Evolutionary conservation across 2,888 invertebrate genomes (phyloP).

Genomic region (Phengaris alcon): DNA sequence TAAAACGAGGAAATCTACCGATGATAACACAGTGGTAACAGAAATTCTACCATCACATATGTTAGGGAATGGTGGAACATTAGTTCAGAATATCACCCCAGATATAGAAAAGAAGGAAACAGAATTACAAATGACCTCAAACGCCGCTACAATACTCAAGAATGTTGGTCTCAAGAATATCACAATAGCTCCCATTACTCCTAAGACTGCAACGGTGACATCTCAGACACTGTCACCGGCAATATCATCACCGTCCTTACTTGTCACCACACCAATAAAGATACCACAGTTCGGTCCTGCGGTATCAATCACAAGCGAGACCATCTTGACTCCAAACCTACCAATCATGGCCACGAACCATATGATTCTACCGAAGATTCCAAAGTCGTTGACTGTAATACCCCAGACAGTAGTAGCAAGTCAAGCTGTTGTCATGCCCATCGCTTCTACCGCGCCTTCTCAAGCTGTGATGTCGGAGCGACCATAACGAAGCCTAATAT

Average conservation of each 20-base stretch:
- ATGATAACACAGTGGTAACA: conserved; percentile 56
- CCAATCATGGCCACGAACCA: conserved; percentile 53
- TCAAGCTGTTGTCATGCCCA: conserved; percentile 40
- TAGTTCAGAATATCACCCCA: conserved; percentile 52
- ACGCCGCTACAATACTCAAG: conserved; percentile 69
- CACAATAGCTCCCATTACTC: conserved; percentile 70
- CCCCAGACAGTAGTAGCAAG: conserved; percentile 75
- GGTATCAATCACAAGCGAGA: conserved; percentile 60
- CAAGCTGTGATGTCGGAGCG: conserved; percentile 43
- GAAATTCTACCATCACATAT: conserved; percentile 64
- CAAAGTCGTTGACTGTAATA: conserved; percentile 89
- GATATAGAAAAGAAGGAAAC: conserved; percentile 52
- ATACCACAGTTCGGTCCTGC: conserved; percentile 60
- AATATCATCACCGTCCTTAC: conserved; percentile 53
- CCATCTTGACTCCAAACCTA: conserved; percentile 46
- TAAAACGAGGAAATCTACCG: conserved; percentile 41
- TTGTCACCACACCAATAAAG: conserved; percentile 58
- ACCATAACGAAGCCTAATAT: conserved; percentile 66
- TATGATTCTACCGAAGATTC: conserved; percentile 85
- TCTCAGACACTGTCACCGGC: conserved; percentile 53
- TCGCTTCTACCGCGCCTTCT: conserved; percentile 39
- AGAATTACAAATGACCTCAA: conserved; percentile 55
- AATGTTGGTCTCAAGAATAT: conserved; percentile 74
- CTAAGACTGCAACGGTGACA: conserved; percentile 65
- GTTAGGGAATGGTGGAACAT: conserved; percentile 66